phyloP scores from a whole-genome alignment of 2,797 vertebrate genomes.

The Mormyrus hasselquistii region DNA sequence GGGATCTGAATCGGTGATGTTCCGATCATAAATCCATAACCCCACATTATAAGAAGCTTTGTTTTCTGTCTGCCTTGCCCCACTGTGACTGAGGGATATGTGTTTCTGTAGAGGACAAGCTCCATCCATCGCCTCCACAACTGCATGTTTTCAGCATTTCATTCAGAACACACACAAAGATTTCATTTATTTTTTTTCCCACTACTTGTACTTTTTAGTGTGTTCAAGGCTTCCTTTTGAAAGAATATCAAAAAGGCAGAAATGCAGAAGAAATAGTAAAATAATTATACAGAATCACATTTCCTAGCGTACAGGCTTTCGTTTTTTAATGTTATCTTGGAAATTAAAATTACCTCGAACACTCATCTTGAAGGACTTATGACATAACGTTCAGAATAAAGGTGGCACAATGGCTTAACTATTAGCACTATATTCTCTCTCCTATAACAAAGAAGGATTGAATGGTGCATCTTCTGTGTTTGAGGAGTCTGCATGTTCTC shows the following conservation, averaged over 20 bases:
- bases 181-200: background rate
- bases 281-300: background rate
- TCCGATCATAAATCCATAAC: background rate
- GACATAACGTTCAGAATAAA: background rate
- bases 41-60: background rate
- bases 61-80: background rate
- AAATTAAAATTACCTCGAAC: background rate
- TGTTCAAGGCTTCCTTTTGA: background rate
- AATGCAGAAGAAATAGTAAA: background rate
- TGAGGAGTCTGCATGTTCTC: background rate
- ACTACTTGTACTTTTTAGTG: background rate
- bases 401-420: background rate
- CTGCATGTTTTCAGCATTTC: background rate
- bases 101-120: background rate
- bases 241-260: background rate
- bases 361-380: background rate
- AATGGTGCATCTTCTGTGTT: background rate
- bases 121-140: background rate
- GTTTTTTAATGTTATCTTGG: background rate
- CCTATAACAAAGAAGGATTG: background rate
- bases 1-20: background rate
- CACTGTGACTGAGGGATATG: background rate
- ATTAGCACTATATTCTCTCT: background rate
- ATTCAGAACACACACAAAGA: background rate
- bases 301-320: background rate